These are phyloP conservation scores for Carcina quercana DNA, from an alignment of 2,888 invertebrate genomes.

Conservation along the genomic window DNA sequence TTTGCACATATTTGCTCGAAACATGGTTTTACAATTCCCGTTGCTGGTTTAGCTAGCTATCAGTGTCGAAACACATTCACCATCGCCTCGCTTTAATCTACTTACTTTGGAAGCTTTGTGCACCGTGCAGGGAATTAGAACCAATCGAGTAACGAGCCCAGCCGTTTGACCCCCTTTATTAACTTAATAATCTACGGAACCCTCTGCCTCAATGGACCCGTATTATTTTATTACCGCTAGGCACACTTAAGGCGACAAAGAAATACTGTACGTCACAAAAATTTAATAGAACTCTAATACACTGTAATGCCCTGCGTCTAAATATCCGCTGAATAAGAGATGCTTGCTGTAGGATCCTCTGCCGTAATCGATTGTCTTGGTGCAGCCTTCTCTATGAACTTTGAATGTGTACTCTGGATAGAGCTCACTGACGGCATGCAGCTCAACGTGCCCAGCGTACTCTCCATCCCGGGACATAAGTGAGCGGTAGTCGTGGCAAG, in stretches of 20 bases:
- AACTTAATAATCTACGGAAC: slow-evolving; percentile 2
- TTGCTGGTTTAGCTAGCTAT: too few species aligned
- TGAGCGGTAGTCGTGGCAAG: slow-evolving; percentile 36
- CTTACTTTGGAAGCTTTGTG: too few species aligned
- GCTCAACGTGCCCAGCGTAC: slow-evolving; percentile 58
- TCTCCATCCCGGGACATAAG: slow-evolving; percentile 55
- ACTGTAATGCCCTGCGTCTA: slow-evolving; percentile 61
- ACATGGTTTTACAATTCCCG: too few species aligned
- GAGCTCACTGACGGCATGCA: slow-evolving; percentile 52
- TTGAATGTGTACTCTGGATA: slow-evolving; percentile 49
- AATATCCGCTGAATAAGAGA: slow-evolving; percentile 53
- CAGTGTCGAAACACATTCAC: too few species aligned
- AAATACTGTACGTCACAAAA: not conserved
- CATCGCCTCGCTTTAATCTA: too few species aligned
- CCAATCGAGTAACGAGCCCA: not conserved
- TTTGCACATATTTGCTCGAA: too few species aligned
- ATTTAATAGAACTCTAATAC: slow-evolving; percentile 35
- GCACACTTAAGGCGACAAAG: not conserved
- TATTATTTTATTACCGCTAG: not conserved
- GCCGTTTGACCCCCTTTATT: slow-evolving; percentile 2
- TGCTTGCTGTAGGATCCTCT: slow-evolving; percentile 43
- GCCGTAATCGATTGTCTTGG: slow-evolving; percentile 52
- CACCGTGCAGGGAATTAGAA: slow-evolving; percentile 3
- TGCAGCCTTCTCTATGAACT: slow-evolving; percentile 43
- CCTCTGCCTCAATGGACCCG: slow-evolving; percentile 1